Evolutionary conservation across 2,113 vertebrate species (phyloP).

Genomic region (Xenus cinereus): DNA sequence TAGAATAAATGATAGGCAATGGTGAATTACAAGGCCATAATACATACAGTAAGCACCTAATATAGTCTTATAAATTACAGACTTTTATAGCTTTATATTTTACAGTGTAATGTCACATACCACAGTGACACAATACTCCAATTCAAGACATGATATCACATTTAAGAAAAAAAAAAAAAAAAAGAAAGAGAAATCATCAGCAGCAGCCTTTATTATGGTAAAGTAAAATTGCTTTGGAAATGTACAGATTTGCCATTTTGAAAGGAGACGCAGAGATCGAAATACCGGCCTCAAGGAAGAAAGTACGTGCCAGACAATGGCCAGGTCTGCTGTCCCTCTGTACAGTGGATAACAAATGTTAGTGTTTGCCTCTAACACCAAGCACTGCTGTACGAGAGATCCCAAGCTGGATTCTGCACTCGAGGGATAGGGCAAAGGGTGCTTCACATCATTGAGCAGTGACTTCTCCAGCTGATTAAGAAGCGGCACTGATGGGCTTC

Average conservation of each 20-base stretch:
- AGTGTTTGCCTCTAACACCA: background rate
- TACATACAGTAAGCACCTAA: conserved; percentile 78
- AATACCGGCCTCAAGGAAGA: background rate
- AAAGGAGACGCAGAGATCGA: background rate
- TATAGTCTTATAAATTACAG: conserved; percentile 78
- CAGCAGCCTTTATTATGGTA: background rate
- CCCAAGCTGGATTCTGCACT: conserved; percentile 4
- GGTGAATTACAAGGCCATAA: conserved; percentile 78
- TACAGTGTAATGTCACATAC: conserved; percentile 73
- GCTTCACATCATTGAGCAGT: conserved; percentile 60
- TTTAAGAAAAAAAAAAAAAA: conserved; percentile 41
- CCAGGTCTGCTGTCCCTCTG: background rate
- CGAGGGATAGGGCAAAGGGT: conserved; percentile 55
- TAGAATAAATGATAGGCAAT: conserved; percentile 78
- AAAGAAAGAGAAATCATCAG: background rate
- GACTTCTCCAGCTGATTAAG: conserved; percentile 53
- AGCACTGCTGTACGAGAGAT: background rate
- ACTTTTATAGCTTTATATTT: conserved; percentile 77
- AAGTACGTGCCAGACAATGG: background rate
- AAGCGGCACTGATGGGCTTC: conserved; percentile 50
- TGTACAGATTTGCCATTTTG: background rate
- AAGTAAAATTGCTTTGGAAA: conserved; percentile 42
- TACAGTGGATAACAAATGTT: background rate
- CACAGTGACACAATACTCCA: conserved; percentile 70
- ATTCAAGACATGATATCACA: conserved; percentile 61